Evolutionary conservation across 2,113 vertebrate species (phyloP).

Genomic region (Triplophysa rosa): DNA sequence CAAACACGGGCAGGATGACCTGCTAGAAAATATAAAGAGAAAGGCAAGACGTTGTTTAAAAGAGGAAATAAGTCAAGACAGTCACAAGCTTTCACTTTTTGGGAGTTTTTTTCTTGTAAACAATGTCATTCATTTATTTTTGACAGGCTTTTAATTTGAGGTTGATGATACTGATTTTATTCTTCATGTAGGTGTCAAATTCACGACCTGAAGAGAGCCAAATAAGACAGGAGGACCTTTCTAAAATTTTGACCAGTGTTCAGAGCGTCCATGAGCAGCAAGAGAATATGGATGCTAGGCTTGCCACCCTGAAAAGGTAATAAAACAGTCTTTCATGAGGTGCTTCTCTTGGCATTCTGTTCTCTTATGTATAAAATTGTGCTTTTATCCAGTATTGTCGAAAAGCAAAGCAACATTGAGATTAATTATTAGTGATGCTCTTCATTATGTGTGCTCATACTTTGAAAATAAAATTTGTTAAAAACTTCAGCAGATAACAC

Average conservation of each 20-base stretch:
- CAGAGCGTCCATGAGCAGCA: slow-evolving; percentile 92
- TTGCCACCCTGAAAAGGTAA: slow-evolving; percentile 89
- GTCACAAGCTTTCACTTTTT: neutral
- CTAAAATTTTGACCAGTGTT: slow-evolving; percentile 87
- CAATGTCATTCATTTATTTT: too few relatives aligned
- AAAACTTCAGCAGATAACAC: too few relatives aligned
- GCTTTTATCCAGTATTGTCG: neutral
- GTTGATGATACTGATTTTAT: neutral
- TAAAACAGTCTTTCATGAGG: too few relatives aligned
- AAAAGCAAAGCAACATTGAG: neutral
- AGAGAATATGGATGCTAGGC: slow-evolving; percentile 84
- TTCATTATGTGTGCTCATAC: too few relatives aligned
- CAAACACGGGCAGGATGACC: slow-evolving; percentile 90
- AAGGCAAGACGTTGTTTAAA: slow-evolving; percentile 76
- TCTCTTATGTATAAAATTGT: neutral
- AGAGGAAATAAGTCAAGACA: neutral
- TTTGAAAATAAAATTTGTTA: too few relatives aligned
- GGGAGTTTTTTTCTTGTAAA: too few relatives aligned
- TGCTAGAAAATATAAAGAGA: slow-evolving; percentile 94
- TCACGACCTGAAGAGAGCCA: slow-evolving; percentile 89
- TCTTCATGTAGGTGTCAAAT: slow-evolving; percentile 81
- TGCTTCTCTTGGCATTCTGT: neutral
- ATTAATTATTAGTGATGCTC: neutral
- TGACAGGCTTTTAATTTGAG: too few relatives aligned
- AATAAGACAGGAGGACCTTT: slow-evolving; percentile 88